Evolutionary conservation across 2,797 vertebrate species (phyloP).

Genomic region (Anisognathus igniventris): DNA sequence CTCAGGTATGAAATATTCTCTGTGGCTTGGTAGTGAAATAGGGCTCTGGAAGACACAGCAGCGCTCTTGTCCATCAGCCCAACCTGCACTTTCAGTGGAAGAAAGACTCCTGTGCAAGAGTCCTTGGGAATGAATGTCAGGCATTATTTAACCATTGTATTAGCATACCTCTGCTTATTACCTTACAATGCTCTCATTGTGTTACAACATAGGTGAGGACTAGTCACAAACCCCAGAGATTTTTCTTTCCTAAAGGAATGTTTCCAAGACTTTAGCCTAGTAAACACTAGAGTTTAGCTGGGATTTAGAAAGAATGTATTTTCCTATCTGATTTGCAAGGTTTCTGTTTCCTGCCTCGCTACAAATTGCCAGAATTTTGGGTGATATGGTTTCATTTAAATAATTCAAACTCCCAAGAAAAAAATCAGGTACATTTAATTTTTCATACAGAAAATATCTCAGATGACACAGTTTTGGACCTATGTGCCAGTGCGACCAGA

Average conservation of each 20-base stretch:
- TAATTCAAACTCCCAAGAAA: background rate
- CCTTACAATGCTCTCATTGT: slow-evolving; percentile 18
- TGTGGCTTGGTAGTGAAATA: background rate
- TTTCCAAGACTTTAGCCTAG: slow-evolving; percentile 35
- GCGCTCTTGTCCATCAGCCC: background rate
- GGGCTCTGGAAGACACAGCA: background rate
- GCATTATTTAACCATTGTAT: slow-evolving; percentile 24
- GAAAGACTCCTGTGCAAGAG: background rate
- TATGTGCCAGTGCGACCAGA: background rate
- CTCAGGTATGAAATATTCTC: background rate
- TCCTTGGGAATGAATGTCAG: background rate
- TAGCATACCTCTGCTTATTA: slow-evolving; percentile 24
- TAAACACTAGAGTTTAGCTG: slow-evolving; percentile 32
- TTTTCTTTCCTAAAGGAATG: slow-evolving; percentile 35
- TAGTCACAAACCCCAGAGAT: slow-evolving; percentile 30
- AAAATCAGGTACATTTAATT: background rate
- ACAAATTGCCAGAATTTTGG: background rate
- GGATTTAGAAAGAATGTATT: slow-evolving; percentile 41
- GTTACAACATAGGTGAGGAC: slow-evolving; percentile 39
- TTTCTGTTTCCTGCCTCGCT: background rate
- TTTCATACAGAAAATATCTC: background rate
- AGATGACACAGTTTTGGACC: slow-evolving; percentile 1
- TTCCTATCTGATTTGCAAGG: slow-evolving; percentile 56
- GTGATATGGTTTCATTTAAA: slow-evolving; percentile 11
- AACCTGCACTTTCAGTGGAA: background rate